Base-by-base conservation (phyloP, 2,888 invertebrate species). In the Dusona sp. region DNA sequence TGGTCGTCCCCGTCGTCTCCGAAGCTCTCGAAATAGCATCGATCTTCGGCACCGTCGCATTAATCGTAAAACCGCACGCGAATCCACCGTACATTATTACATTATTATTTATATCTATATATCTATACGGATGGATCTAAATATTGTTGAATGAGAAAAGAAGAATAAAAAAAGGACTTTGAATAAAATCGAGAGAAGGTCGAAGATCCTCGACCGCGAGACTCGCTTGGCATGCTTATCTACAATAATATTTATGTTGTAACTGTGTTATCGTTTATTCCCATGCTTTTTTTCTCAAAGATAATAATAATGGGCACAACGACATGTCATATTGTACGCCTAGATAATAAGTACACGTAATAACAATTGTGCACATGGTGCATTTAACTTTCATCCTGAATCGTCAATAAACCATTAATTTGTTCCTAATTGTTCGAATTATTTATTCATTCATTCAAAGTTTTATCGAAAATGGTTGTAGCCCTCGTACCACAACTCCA, bases 191-290 rank as follows among this genome's bases (percentile, higher is more conserved):
- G 72, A 79, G 67, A 73, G 72, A 86, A 83, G 82, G 79, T 83
- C 72, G 77, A 80, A 79, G 83, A 83, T 83, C 75, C 86, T 77
- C 72, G 51, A 67, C 79, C 77, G 51, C 75, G 79, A 70, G 64
- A 61, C 72, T 80, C 72, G 42, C 13, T 33, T 70, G 57, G 42
- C 13, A 29, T 70, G 57, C 78, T 77, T 80, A 80, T 86, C 79
- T 36, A 29, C 45, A 42, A 72, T 67, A 74, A 65, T 22, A 72
- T 77, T 78, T 75, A 79, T 36, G 68, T 64, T 70, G 48, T 70
- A 64, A 68, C 70, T 25, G 36, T 79, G 42, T 57, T 78, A 65
- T 78, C 73, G 65, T 22, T 61, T 45, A 57, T 85, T 81, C 68
- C 72, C 85, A 85, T 78, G 65, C 48, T 81, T 65, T 74, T 81